These are phyloP conservation scores for Chloroclysta siterata DNA, from an alignment of 2,888 invertebrate species.

Conservation along the genomic window DNA sequence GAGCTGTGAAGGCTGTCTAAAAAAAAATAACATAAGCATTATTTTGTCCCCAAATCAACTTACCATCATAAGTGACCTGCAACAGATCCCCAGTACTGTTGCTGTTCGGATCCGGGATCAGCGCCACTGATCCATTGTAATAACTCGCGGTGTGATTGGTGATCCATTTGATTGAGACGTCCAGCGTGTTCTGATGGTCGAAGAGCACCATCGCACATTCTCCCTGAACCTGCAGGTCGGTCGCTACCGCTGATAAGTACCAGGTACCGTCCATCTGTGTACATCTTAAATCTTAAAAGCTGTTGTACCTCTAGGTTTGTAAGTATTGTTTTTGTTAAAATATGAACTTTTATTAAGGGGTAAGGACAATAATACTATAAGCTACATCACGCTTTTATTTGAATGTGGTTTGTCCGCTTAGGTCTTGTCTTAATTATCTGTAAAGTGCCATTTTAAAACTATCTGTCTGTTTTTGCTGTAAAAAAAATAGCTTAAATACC, in stretches of 20 bases:
- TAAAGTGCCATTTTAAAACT: too few relatives aligned
- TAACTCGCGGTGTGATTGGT: slow-evolving; percentile 68
- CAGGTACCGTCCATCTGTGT: slow-evolving; percentile 72
- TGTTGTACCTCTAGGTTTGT: too few relatives aligned
- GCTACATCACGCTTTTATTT: neutral
- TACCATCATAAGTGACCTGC: slow-evolving; percentile 72
- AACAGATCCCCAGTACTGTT: slow-evolving; percentile 68
- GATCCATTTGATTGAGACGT: slow-evolving; percentile 74
- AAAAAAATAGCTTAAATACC: too few relatives aligned
- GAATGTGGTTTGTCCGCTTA: too few relatives aligned
- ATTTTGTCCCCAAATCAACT: slow-evolving; percentile 17
- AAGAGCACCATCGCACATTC: slow-evolving; percentile 74
- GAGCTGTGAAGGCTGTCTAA: too few relatives aligned
- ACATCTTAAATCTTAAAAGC: too few relatives aligned
- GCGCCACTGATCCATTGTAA: slow-evolving; percentile 72
- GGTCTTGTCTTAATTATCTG: too few relatives aligned
- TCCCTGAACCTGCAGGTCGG: slow-evolving; percentile 63
- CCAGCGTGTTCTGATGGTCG: slow-evolving; percentile 73
- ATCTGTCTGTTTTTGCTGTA: too few relatives aligned
- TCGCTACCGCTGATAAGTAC: slow-evolving; percentile 70
- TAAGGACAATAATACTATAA: too few relatives aligned
- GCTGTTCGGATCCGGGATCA: slow-evolving; percentile 63
- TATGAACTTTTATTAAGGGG: too few relatives aligned
- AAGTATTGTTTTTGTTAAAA: too few relatives aligned
- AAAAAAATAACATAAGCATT: too few relatives aligned